Conservation (phyloP, 2,888 invertebrate genomes). For the Minunthozetes semirufus region DNA sequence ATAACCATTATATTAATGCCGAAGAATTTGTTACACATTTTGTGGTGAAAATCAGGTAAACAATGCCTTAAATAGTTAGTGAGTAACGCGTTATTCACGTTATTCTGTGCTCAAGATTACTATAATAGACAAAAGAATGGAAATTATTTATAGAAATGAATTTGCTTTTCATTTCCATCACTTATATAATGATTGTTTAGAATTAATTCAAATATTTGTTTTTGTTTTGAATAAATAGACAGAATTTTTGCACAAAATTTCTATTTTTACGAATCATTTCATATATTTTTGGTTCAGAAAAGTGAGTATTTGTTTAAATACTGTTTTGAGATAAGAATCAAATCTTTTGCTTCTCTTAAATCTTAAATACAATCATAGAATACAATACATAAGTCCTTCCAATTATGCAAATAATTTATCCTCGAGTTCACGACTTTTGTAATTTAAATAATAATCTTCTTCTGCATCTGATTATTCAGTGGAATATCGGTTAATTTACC, state of each 20-base stretch:
- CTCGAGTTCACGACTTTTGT: background rate
- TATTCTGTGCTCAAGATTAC: background rate
- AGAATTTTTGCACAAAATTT: background rate
- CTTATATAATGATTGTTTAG: no score
- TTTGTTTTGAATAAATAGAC: background rate
- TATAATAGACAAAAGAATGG: background rate
- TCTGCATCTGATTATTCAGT: background rate
- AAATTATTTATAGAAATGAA: constrained; percentile 1
- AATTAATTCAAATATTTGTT: background rate
- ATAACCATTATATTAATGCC: no score
- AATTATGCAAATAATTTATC: background rate
- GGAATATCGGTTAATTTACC: background rate
- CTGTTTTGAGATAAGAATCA: background rate
- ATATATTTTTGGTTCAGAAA: background rate
- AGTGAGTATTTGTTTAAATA: background rate
- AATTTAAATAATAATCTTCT: background rate
- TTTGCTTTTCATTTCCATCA: background rate
- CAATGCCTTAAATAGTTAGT: background rate
- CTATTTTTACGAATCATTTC: background rate
- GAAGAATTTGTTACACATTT: background rate
- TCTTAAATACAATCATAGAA: background rate
- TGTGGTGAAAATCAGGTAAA: background rate
- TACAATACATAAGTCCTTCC: background rate
- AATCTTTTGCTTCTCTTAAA: background rate
- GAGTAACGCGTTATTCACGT: background rate